phyloP scores from a whole-genome alignment of 2,888 invertebrate genomes.

The Phaedon cochleariae region DNA sequence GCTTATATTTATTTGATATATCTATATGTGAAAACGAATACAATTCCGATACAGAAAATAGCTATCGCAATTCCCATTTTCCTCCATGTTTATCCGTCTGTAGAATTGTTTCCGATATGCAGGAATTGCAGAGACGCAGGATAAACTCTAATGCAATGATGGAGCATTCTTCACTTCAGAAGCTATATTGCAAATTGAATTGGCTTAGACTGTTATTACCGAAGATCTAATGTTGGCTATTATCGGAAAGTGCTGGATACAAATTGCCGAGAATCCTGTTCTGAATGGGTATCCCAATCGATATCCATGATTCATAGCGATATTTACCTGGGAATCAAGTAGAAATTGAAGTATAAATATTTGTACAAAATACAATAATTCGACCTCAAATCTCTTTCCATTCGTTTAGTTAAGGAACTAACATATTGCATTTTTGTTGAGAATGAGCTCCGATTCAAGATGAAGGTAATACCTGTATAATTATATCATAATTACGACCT shows the following conservation, averaged over 20 bases:
- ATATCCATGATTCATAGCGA: not conserved
- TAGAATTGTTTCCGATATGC: not conserved
- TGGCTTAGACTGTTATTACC: conserved; percentile 31
- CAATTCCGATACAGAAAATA: not conserved
- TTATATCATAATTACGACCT: too few species aligned
- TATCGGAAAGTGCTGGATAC: conserved; percentile 21
- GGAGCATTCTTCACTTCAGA: conserved; percentile 24
- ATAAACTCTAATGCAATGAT: conserved; percentile 17
- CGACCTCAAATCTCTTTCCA: too few species aligned
- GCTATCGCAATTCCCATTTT: not conserved
- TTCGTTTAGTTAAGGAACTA: too few species aligned
- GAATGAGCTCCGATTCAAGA: too few species aligned
- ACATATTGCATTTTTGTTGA: too few species aligned
- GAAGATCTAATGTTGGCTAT: conserved; percentile 27
- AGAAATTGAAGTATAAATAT: conserved; percentile 10
- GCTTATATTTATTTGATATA: too few species aligned
- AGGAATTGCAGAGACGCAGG: conserved; percentile 1
- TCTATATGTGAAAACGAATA: not conserved
- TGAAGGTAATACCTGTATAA: too few species aligned
- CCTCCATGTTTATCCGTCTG: not conserved
- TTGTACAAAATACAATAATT: too few species aligned
- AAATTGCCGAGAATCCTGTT: conserved; percentile 3
- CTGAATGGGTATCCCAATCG: not conserved
- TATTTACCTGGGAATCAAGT: not conserved
- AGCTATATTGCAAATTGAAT: conserved; percentile 38